These are phyloP conservation scores for Ctenosaura bakeri DNA, from an alignment of 2,797 vertebrate genomes.

Conservation along the genomic window DNA sequence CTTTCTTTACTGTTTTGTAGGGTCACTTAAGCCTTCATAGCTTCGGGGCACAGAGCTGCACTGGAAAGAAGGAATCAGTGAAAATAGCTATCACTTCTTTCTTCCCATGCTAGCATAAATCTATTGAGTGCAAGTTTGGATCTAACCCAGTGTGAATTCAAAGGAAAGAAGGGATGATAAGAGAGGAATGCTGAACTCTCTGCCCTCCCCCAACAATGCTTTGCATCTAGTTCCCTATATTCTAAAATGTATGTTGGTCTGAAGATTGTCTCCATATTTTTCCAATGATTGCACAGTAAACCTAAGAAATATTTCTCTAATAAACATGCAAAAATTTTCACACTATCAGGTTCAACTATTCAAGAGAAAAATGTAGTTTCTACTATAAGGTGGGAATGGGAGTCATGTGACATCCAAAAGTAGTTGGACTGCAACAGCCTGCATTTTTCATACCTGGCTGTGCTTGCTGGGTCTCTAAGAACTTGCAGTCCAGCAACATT, in stretches of 20 bases:
- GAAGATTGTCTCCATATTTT: neutral
- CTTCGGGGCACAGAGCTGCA: neutral
- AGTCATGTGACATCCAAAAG: too few relatives aligned
- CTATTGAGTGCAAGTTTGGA: neutral
- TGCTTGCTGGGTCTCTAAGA: too few relatives aligned
- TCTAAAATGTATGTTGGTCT: neutral
- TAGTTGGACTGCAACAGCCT: too few relatives aligned
- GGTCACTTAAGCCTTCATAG: too few relatives aligned
- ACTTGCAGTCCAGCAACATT: too few relatives aligned
- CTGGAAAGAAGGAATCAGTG: neutral
- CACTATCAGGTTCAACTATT: neutral
- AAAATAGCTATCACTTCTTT: neutral
- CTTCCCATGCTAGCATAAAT: neutral
- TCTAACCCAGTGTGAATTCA: neutral
- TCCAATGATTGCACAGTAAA: neutral
- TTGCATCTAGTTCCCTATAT: neutral
- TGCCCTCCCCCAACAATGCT: neutral
- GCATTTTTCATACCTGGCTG: too few relatives aligned
- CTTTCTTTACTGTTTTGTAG: neutral
- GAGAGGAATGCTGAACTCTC: neutral
- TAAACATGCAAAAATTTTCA: neutral
- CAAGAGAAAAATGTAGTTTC: neutral
- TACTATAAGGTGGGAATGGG: neutral
- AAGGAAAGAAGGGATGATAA: neutral
- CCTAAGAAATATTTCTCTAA: neutral